Evolutionary conservation across 1,140 invertebrate species (phyloP).

Genomic region (Trypoxylus dichotomus): DNA sequence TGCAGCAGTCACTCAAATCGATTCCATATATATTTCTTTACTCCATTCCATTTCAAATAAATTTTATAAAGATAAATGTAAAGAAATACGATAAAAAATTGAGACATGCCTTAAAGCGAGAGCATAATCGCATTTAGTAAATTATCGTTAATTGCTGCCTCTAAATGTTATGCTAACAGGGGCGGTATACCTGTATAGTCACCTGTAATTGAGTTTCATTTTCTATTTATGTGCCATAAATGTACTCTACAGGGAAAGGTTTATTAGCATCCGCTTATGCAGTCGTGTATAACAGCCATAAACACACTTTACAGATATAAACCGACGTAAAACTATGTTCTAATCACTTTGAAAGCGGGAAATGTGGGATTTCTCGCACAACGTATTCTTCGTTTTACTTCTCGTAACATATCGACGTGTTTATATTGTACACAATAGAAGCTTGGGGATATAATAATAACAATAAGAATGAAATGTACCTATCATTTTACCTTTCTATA

Average conservation of each 20-base stretch:
- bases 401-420: no score
- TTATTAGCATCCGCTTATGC: neutral
- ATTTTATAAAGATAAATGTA: neutral
- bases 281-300: neutral
- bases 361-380: neutral
- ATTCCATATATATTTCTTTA: neutral
- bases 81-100: no score
- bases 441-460: no score
- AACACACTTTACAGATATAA: neutral
- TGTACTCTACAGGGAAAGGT: neutral
- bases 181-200: neutral
- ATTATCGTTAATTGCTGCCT: neutral
- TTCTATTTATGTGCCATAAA: constrained; percentile 11
- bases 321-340: neutral
- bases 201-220: constrained; percentile 5
- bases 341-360: neutral
- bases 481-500: no score
- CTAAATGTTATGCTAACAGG: neutral
- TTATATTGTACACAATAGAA: no score
- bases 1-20: neutral
- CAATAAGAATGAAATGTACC: no score
- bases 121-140: neutral
- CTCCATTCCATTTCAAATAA: neutral
- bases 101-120: no score
- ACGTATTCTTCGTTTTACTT: no score